phyloP scores from a whole-genome alignment of 2,888 invertebrate species.

The Drosophila mimica region DNA sequence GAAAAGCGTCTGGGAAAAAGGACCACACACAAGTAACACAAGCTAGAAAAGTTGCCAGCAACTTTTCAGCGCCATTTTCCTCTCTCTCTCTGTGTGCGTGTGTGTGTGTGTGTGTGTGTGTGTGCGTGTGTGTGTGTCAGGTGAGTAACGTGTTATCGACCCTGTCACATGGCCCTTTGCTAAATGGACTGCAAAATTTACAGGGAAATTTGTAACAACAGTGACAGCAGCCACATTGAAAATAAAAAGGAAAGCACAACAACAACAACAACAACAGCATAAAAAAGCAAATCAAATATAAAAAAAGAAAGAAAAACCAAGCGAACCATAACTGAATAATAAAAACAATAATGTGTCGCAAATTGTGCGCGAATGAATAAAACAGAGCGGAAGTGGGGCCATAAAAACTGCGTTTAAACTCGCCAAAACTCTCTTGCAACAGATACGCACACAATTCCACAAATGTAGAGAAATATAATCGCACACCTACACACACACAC shows the following conservation, averaged over 20 bases:
- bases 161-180: constrained; percentile 40
- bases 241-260: constrained; percentile 1
- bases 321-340: constrained; percentile 60
- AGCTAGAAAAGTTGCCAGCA: constrained; percentile 14
- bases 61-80: constrained; percentile 10
- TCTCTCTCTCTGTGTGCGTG: background rate
- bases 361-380: constrained; percentile 77
- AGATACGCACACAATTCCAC: constrained; percentile 16
- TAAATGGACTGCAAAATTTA: constrained; percentile 67
- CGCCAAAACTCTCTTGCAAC: constrained; percentile 51
- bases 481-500: background rate
- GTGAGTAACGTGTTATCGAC: constrained; percentile 45
- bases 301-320: constrained; percentile 1
- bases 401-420: constrained; percentile 72
- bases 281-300: background rate
- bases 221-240: constrained; percentile 5
- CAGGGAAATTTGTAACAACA: constrained; percentile 44
- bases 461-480: constrained; percentile 10
- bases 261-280: background rate
- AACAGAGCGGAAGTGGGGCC: constrained; percentile 71
- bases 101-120: background rate
- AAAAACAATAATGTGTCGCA: constrained; percentile 76
- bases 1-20: constrained; percentile 23
- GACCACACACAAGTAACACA: constrained; percentile 5
- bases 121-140: constrained; percentile 4